Evolutionary conservation across 2,888 invertebrate species (phyloP).

Genomic region (Pseudococcus longispinus): DNA sequence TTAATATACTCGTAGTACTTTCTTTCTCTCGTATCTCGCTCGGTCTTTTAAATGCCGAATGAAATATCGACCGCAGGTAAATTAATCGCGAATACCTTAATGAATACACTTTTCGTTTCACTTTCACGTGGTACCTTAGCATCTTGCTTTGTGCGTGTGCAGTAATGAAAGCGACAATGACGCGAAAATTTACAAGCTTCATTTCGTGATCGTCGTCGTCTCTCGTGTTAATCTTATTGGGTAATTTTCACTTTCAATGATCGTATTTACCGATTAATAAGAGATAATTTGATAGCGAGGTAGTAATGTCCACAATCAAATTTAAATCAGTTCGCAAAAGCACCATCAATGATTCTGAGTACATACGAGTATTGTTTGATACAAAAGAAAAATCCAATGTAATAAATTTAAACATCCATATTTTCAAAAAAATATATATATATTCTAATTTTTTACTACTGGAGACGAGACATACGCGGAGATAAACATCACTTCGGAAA

Average conservation of each 20-base stretch:
- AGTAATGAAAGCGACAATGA: neutral
- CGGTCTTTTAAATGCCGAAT: neutral
- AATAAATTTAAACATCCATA: too few relatives aligned
- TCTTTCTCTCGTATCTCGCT: neutral
- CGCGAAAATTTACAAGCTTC: neutral
- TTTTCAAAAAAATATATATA: too few relatives aligned
- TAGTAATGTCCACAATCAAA: too few relatives aligned
- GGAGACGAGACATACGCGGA: neutral
- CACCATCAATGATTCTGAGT: too few relatives aligned
- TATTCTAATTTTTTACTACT: neutral
- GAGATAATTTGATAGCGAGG: neutral
- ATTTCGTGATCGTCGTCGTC: neutral
- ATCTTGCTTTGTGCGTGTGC: neutral
- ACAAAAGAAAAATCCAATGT: too few relatives aligned
- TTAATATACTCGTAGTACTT: neutral
- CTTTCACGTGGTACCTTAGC: neutral
- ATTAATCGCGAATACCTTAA: neutral
- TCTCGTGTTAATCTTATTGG: neutral
- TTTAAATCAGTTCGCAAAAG: too few relatives aligned
- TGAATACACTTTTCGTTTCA: constrained; percentile 16
- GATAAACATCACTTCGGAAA: neutral
- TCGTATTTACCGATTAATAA: neutral
- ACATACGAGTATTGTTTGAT: too few relatives aligned
- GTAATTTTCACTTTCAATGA: neutral
- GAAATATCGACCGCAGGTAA: neutral